phyloP scores from a whole-genome alignment of 1,140 invertebrate genomes.

The Hylaeus volcanicus region DNA sequence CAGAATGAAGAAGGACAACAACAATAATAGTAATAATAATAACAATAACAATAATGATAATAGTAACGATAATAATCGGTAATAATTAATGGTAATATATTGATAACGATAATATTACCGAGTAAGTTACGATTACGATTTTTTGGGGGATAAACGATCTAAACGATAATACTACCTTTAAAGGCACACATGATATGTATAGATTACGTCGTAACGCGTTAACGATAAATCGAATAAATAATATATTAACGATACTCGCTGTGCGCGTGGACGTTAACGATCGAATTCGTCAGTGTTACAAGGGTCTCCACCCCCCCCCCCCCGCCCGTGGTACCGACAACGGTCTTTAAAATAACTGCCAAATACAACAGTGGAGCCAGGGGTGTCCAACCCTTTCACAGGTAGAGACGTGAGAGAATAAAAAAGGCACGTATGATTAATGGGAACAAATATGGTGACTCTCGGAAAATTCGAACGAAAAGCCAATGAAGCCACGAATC shows the following conservation, averaged over 20 bases:
- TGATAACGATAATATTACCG: neutral
- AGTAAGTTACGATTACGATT: neutral
- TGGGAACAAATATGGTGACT: neutral
- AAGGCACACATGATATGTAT: conserved; percentile 1
- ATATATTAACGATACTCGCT: conserved; percentile 49
- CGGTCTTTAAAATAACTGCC: conserved; percentile 75
- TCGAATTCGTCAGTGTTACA: conserved; percentile 36
- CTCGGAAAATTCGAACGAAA: too few species aligned
- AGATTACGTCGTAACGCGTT: neutral
- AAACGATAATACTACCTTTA: conserved; percentile 21
- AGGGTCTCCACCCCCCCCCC: conserved; percentile 16
- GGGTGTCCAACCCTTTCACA: conserved; percentile 56
- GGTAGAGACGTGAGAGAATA: conserved; percentile 12
- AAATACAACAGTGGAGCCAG: conserved; percentile 68
- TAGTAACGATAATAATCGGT: conserved; percentile 36
- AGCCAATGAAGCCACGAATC: too few species aligned
- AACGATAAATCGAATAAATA: conserved; percentile 32
- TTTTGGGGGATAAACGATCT: neutral
- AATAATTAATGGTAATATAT: neutral
- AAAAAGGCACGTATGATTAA: neutral
- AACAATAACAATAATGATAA: conserved; percentile 12
- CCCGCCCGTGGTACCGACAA: conserved; percentile 51
- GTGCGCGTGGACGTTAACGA: conserved; percentile 41
- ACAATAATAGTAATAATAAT: conserved; percentile 17
- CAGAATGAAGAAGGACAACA: neutral